Evolutionary conservation across 2,113 vertebrate genomes (phyloP).

Genomic region (Strigops habroptila): DNA sequence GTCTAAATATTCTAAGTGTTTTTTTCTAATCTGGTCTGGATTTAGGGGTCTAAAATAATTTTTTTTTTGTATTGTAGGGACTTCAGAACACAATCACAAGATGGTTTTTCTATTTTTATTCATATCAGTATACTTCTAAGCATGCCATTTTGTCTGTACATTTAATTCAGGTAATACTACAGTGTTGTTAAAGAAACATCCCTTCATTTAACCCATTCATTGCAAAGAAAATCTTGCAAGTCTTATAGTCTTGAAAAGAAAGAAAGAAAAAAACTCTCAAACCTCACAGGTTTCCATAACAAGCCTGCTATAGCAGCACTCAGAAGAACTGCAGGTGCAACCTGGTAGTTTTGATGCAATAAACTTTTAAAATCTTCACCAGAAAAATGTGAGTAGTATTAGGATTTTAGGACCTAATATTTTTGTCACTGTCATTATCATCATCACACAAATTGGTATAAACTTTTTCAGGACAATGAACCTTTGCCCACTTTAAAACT

Average conservation of each 20-base stretch:
- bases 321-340: background rate
- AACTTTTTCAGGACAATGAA: background rate
- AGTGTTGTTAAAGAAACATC: background rate
- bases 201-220: background rate
- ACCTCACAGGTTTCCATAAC: background rate
- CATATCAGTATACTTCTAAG: background rate
- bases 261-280: background rate
- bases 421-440: background rate
- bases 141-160: background rate
- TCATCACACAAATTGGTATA: background rate
- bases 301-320: background rate
- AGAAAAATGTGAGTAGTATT: background rate
- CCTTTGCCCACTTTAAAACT: background rate
- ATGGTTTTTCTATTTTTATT: background rate
- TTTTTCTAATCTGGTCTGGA: background rate
- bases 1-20: background rate
- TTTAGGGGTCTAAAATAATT: background rate
- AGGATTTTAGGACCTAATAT: background rate
- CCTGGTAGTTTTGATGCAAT: background rate
- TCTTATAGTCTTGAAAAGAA: background rate
- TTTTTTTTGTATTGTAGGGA: background rate
- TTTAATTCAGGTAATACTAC: background rate
- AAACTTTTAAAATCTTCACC: background rate
- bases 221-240: background rate
- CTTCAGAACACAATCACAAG: background rate